Evolutionary conservation across 2,888 invertebrate species (phyloP).

Genomic region (Tetheella fluctuosa): DNA sequence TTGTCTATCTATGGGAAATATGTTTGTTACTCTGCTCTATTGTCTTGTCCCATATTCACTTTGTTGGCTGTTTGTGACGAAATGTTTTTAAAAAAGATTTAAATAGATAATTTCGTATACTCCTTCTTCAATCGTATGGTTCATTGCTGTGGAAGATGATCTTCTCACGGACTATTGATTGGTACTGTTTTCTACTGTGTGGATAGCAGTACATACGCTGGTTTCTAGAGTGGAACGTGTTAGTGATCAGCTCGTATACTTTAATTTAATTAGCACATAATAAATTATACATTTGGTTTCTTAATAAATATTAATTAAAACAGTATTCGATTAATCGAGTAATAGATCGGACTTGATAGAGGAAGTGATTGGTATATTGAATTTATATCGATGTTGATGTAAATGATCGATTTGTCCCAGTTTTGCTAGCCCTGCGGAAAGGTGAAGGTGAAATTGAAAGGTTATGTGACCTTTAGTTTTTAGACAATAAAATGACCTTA

Average conservation of each 20-base stretch:
- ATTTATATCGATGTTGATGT: conserved; percentile 33
- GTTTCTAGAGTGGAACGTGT: too few species aligned
- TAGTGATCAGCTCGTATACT: too few species aligned
- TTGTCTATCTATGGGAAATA: conserved; percentile 49
- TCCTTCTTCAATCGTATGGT: too few species aligned
- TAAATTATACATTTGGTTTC: too few species aligned
- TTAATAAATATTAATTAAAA: too few species aligned
- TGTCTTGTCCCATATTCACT: conserved; percentile 43
- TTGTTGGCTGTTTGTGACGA: not conserved
- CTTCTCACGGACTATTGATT: too few species aligned
- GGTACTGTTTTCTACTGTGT: too few species aligned
- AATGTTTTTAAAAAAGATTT: not conserved
- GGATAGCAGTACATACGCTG: too few species aligned
- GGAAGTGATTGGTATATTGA: conserved; percentile 46
- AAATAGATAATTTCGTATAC: too few species aligned
- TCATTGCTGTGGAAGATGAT: too few species aligned
- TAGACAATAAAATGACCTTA: conserved; percentile 5
- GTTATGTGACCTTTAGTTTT: conserved; percentile 30
- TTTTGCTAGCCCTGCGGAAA: conserved; percentile 49
- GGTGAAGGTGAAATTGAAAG: conserved; percentile 56
- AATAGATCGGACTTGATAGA: conserved; percentile 31
- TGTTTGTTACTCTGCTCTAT: conserved; percentile 44
- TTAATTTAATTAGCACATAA: too few species aligned
- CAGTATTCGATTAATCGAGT: too few species aligned
- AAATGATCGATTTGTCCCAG: conserved; percentile 53